phyloP scores from a whole-genome alignment of 2,797 vertebrate species.

The Circus cinereus region DNA sequence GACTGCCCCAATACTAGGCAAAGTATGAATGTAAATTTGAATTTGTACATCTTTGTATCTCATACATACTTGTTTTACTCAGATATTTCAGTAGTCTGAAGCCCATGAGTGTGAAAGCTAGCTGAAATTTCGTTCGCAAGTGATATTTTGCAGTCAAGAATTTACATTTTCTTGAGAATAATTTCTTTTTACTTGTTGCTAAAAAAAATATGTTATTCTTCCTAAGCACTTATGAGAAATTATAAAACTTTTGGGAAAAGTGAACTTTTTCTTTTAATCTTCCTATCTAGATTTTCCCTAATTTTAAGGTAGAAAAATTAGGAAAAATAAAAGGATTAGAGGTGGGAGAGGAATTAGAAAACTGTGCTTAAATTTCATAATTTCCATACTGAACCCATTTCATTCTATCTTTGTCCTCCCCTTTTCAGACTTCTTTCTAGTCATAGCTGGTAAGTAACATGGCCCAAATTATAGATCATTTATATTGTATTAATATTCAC shows the following conservation, averaged over 20 bases:
- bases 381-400: not conserved
- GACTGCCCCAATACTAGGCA: not conserved
- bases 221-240: not conserved
- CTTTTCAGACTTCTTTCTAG: not conserved
- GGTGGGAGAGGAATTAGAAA: not conserved
- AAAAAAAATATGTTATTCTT: not conserved
- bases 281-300: not conserved
- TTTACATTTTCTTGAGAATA: not conserved
- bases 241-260: not conserved
- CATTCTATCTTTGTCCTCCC: not conserved
- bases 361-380: not conserved
- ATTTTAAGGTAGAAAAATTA: not conserved
- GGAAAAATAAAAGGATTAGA: not conserved
- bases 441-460: not conserved
- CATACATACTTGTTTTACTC: not conserved
- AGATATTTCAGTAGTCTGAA: not conserved
- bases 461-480: not conserved
- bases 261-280: not conserved
- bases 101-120: not conserved
- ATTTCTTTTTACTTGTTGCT: not conserved
- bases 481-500: conserved; percentile 7
- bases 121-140: not conserved
- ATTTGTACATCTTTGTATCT: not conserved
- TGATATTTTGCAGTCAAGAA: not conserved
- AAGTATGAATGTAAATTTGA: not conserved